Percentiles rank a stretch among this genome's conserved stretches.
Evolutionary conservation across 1,140 invertebrate genomes (phyloP).

Genomic region (Lasaia peninsularis): DNA sequence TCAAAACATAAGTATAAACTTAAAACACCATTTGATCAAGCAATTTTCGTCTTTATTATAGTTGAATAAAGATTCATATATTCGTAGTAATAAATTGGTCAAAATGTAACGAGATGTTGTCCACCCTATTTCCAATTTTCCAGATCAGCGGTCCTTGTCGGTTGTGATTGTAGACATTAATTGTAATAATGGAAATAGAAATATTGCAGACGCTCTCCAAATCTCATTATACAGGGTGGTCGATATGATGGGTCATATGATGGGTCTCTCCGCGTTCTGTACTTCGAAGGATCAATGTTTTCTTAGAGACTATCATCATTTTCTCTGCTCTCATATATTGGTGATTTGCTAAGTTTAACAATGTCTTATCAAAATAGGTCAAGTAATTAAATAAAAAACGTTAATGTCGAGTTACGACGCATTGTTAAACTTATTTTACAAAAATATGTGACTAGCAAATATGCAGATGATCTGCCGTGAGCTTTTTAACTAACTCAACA

Average conservation of each 20-base stretch:
- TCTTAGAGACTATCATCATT: too few species aligned
- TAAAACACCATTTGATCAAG: background rate
- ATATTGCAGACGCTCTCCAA: conserved; percentile 42
- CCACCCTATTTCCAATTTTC: conserved; percentile 71
- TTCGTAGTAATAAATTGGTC: background rate
- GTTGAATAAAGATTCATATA: background rate
- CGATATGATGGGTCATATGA: background rate
- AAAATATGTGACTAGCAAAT: too few species aligned
- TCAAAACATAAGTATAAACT: background rate
- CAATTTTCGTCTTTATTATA: conserved; percentile 1
- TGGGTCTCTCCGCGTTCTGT: background rate
- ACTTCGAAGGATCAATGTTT: too few species aligned
- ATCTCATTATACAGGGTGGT: conserved; percentile 5
- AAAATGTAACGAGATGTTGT: conserved; percentile 15
- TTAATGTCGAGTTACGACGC: too few species aligned
- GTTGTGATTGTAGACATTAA: conserved; percentile 43
- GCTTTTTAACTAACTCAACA: too few species aligned
- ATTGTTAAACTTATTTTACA: too few species aligned
- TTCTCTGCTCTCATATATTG: too few species aligned
- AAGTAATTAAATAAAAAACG: too few species aligned
- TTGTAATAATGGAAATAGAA: conserved; percentile 26
- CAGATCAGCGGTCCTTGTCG: conserved; percentile 52
- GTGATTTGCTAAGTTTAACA: too few species aligned
- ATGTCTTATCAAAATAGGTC: too few species aligned
- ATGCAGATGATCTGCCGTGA: too few species aligned